Conservation (phyloP, 2,797 vertebrate species). For the Bryconaethiops microstoma region DNA sequence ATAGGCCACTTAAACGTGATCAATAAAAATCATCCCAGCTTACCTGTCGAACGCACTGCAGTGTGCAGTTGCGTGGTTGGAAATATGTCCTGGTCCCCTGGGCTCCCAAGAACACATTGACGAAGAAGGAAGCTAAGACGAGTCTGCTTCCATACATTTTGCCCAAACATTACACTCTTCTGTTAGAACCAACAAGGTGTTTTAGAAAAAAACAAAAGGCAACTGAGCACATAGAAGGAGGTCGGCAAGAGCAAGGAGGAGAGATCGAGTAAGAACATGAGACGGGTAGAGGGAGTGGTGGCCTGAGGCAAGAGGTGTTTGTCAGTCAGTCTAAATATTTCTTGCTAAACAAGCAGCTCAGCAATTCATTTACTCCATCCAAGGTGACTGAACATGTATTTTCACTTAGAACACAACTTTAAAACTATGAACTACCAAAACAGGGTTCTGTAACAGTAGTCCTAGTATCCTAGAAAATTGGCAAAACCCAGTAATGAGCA, state of each 20-base stretch:
- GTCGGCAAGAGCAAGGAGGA: slow-evolving; percentile 13
- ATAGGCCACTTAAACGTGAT: background rate
- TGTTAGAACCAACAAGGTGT: background rate
- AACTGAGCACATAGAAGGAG: background rate
- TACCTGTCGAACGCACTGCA: slow-evolving; percentile 75
- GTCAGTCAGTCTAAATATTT: slow-evolving; percentile 15
- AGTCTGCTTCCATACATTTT: slow-evolving; percentile 66
- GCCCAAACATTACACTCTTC: background rate
- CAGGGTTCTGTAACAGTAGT: background rate
- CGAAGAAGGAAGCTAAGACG: slow-evolving; percentile 50
- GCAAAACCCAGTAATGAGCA: slow-evolving; percentile 5
- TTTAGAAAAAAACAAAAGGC: background rate
- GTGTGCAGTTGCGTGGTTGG: slow-evolving; percentile 69
- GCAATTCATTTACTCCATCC: background rate
- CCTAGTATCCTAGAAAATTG: background rate
- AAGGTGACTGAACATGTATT: background rate
- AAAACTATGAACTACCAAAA: background rate
- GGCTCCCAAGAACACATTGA: slow-evolving; percentile 20
- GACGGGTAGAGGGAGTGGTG: slow-evolving; percentile 65
- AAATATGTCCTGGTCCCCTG: slow-evolving; percentile 44
- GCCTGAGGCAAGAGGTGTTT: slow-evolving; percentile 62
- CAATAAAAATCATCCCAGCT: background rate
- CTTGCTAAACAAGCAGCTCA: slow-evolving; percentile 34
- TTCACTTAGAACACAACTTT: background rate
- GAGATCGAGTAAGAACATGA: slow-evolving; percentile 34